Conservation (phyloP, 1,140 invertebrate genomes). For the Hydropsyche tenuis region DNA sequence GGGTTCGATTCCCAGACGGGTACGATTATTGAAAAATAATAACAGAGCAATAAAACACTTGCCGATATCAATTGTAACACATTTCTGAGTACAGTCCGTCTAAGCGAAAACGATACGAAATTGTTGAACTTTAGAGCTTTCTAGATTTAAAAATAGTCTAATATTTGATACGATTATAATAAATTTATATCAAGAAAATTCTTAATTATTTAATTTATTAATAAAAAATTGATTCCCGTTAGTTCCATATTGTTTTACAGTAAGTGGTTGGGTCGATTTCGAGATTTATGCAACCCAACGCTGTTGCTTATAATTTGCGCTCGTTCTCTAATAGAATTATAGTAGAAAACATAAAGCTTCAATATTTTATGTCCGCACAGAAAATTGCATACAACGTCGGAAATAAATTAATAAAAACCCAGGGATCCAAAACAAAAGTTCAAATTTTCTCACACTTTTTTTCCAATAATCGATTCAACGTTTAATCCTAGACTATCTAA, state of each 20-base stretch:
- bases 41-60: constrained; percentile 43
- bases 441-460: not conserved
- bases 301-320: constrained; percentile 32
- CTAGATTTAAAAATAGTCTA: no score
- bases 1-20: constrained; percentile 21
- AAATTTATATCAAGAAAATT: no score
- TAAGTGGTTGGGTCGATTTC: not conserved
- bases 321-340: constrained; percentile 31
- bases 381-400: not conserved
- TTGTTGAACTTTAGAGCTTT: no score
- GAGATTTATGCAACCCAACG: constrained; percentile 32
- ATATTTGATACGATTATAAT: no score
- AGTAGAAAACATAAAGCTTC: not conserved
- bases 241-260: not conserved
- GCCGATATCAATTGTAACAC: constrained; percentile 42
- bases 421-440: no score
- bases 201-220: no score
- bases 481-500: no score
- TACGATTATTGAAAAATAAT: constrained; percentile 46
- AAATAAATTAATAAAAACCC: constrained; percentile 6
- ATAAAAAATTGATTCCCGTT: no score
- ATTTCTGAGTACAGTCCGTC: constrained; percentile 21
- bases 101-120: not conserved
- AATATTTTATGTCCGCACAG: no score
- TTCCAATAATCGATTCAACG: not conserved